Percentiles rank a stretch among this genome's conserved stretches.
phyloP scores from a whole-genome alignment of 2,113 vertebrate species.

The Madoqua kirkii region DNA sequence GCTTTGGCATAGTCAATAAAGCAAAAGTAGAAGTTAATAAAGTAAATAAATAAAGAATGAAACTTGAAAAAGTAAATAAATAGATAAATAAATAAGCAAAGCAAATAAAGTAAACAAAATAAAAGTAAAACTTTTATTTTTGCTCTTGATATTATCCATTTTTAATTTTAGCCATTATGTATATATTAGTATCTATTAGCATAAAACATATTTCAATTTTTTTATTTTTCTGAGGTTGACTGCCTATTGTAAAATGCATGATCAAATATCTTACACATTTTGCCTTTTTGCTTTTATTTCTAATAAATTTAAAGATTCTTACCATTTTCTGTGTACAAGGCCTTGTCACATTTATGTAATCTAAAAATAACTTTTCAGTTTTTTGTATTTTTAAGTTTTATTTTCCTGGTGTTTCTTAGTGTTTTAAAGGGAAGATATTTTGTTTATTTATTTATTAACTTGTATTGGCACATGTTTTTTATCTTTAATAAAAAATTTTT shows the following conservation, averaged over 20 bases:
- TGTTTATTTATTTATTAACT: background rate
- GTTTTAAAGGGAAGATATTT: background rate
- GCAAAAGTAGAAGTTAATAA: too few species aligned
- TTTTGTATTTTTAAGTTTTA: background rate
- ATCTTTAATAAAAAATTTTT: background rate
- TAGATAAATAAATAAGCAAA: background rate
- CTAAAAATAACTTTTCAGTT: background rate
- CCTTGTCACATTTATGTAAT: background rate
- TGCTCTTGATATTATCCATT: background rate
- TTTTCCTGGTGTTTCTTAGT: background rate
- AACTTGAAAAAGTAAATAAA: background rate
- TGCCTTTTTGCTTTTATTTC: background rate
- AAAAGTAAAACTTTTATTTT: background rate
- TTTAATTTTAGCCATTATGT: background rate
- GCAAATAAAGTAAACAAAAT: background rate
- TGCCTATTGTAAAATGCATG: background rate
- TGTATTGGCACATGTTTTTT: background rate
- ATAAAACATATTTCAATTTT: background rate
- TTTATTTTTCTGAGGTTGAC: background rate
- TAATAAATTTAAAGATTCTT: background rate
- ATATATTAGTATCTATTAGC: rapidly evolving
- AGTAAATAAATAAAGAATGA: too few species aligned
- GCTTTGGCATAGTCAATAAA: background rate
- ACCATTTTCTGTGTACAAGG: background rate
- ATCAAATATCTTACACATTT: background rate